Evolutionary conservation across 1,140 invertebrate species (phyloP), one percentile per base, ranked within the genome.

Genomic region (Pectinophora gossypiella): DNA sequence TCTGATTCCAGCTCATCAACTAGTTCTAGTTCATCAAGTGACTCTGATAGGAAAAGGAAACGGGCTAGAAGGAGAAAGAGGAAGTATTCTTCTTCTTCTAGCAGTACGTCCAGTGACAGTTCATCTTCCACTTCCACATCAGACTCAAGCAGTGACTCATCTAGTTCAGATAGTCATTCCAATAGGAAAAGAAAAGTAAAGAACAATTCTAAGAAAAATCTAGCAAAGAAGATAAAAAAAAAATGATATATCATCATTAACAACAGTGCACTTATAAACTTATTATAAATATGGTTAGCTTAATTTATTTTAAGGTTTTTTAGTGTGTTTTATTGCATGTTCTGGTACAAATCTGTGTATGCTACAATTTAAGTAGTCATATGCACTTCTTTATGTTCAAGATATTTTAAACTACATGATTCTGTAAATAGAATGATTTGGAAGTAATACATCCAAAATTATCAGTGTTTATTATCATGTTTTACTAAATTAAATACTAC

Each of bases 21-120:
- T 62, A 73, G 74, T 15, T 68, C 74, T 19, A 82, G 68, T 54
- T 74, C 78, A 21, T 83, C 79, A 13, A 77, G 77, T 68, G 77
- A 76, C 13, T 63, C 64, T 45, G 57, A 72, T 36, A 60, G 52
- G 18, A 82, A 68, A 18, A 82, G 63, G 51, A 86, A 68, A 19
- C 67, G 54, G 54, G 40, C 51, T 3, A 76, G 46, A 48, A 69
- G 56, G 49, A 75, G 53, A 50, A 81, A 71, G 48, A 75, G 68
- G 52, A 76, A 68, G 45, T 54, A 59, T 49, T 77, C 80, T 22
- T 68, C 79, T 32, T 72, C 72, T 15, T 82, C 78, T 43, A 76
- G 68, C 61, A 76, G 66, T 64, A 66, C 73, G 15, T 71, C 66
- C 45, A 66, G 59, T 57, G 61, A 61, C 7, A 72, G 59, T 66